Evolutionary conservation across 1,140 invertebrate genomes (phyloP).

Genomic region (Dendrolimus punctatus): DNA sequence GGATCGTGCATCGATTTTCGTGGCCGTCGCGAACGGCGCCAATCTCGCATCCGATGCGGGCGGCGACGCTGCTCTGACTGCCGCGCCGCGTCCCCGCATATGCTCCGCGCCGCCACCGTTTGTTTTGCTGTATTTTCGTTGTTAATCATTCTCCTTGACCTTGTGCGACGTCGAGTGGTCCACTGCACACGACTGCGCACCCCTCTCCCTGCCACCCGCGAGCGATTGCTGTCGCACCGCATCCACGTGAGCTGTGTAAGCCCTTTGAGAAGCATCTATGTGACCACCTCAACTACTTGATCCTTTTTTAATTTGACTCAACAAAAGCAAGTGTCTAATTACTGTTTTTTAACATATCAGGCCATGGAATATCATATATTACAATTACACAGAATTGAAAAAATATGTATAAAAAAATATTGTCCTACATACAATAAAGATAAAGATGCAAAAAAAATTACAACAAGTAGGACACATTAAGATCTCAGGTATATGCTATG

Average conservation of each 20-base stretch:
- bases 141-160: conserved; percentile 72
- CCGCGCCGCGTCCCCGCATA: conserved; percentile 46
- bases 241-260: conserved; percentile 52
- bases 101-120: conserved; percentile 54
- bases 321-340: no score
- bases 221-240: conserved; percentile 48
- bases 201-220: conserved; percentile 52
- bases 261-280: conserved; percentile 29
- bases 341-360: no score
- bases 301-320: not conserved
- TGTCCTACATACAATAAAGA: no score
- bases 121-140: conserved; percentile 73
- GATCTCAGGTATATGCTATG: no score
- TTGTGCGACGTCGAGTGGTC: conserved; percentile 70
- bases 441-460: no score
- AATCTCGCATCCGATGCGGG: conserved; percentile 47
- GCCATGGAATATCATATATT: no score
- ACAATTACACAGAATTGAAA: no score
- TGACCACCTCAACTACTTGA: conserved; percentile 15
- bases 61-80: conserved; percentile 61
- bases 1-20: conserved; percentile 68
- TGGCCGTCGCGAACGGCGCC: conserved; percentile 52
- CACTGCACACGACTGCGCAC: conserved; percentile 68
- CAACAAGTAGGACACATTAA: no score
- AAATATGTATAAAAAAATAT: no score